These are phyloP conservation scores for Syrista parreyssii DNA, from an alignment of 2,888 invertebrate species.

Conservation along the genomic window DNA sequence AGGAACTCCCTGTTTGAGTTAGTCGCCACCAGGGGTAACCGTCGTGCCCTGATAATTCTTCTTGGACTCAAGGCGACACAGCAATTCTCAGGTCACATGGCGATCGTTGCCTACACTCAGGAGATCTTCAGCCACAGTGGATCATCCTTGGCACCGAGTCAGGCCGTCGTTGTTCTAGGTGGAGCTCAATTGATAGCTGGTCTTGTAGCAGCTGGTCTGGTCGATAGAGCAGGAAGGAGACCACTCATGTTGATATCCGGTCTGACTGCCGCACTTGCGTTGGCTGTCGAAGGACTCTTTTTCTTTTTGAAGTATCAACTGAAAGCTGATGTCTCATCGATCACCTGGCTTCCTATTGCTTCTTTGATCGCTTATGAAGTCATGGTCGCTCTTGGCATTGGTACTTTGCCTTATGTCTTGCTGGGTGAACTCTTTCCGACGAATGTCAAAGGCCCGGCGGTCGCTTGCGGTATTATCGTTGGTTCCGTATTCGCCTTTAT, in stretches of 20 bases:
- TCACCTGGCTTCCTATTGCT: conserved; percentile 71
- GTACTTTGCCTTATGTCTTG: conserved; percentile 74
- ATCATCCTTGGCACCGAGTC: conserved; percentile 66
- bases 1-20: conserved; percentile 68
- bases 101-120: conserved; percentile 71
- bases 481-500: conserved; percentile 72
- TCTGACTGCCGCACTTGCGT: conserved; percentile 69
- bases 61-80: conserved; percentile 72
- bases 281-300: conserved; percentile 70
- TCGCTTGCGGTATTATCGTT: conserved; percentile 73
- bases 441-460: conserved; percentile 74
- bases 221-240: conserved; percentile 73
- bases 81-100: conserved; percentile 74
- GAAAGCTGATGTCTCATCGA: conserved; percentile 65
- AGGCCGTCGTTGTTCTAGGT: conserved; percentile 70
- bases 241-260: conserved; percentile 73
- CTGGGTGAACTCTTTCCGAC: conserved; percentile 75
- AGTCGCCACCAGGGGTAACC: conserved; percentile 67
- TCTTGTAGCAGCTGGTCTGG: conserved; percentile 70
- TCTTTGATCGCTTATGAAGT: conserved; percentile 73
- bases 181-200: conserved; percentile 70
- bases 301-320: conserved; percentile 69
- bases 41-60: conserved; percentile 71
- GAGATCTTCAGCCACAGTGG: conserved; percentile 73
- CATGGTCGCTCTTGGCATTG: conserved; percentile 73